Evolutionary conservation across 1,140 invertebrate genomes (phyloP), one percentile per base, ranked within the genome.

Genomic region (Zaprionus lachaisei): DNA sequence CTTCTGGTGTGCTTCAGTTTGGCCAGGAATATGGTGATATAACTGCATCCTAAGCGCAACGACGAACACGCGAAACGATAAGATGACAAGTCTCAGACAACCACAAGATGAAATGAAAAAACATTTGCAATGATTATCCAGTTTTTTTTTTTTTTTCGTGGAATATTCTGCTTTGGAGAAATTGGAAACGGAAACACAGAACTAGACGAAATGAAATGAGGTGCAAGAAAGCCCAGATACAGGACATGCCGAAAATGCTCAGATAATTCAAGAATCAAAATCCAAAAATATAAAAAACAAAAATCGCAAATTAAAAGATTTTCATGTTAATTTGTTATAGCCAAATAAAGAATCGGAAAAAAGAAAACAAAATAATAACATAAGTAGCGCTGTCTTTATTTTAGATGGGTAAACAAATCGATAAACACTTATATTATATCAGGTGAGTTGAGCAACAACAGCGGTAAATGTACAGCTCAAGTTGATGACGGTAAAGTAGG

Each of bases 1-100:
- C 60, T 72, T 76, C 73, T 71, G 73, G 73, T 76, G 68, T 44
- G 66, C 67, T 49, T 47, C 34, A 38, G 28, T 28, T 57, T 54
- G 54, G 49, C 55, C 55, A 28, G 56, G 73, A 80, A 87, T 77
- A 84, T 79, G 81, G 81, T 89, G 79, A 85, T 90, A 79, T 72
- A 51, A 51, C 34, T 67, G 26, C 14, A 63, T 41, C 64, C 64
- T 64, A 37, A 58, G 14, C 57, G 20, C 6, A 67, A 72, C 34
- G 62, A 70, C 47, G 56, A 58, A 14, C 26, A 41, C 54, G n/a
- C 26, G 14, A 22, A 7, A 17, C 37, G 28, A 68, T 56, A 15
- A 28, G 22, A 54, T 11, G 47, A 31, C 28, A 54, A 31, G 28
- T 47, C 17, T 34, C 17, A 15, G 37, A 44, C 65, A 17, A 47